Conservation (phyloP, 2,113 vertebrate genomes). For the Centrocercus urophasianus region DNA sequence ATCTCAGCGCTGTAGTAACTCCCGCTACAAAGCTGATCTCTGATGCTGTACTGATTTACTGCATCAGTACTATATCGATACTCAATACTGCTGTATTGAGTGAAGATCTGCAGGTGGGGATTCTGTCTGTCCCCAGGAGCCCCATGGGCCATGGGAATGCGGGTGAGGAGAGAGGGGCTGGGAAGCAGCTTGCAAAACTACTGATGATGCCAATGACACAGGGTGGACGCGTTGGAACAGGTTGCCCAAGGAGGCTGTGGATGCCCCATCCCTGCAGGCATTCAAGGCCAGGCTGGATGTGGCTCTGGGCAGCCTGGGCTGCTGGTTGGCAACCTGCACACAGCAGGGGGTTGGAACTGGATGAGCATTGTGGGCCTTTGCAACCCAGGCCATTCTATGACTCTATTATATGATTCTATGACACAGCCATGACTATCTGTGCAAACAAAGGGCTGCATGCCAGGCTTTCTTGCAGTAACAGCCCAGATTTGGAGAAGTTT, state of each 20-base stretch:
- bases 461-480: neutral
- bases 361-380: too few species aligned
- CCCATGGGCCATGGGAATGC: accelerated
- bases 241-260: too few species aligned
- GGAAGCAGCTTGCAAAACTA: neutral
- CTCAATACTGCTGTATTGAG: neutral
- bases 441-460: neutral
- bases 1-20: neutral
- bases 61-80: too few species aligned
- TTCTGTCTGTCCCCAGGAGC: neutral
- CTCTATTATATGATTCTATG: too few species aligned
- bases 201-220: neutral
- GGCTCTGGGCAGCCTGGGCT: too few species aligned
- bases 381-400: too few species aligned
- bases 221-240: too few species aligned
- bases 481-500: neutral
- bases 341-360: too few species aligned
- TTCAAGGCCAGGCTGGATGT: too few species aligned
- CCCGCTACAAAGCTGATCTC: neutral
- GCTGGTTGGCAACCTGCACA: too few species aligned
- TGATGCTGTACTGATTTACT: neutral
- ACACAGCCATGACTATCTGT: neutral
- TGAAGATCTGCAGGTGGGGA: neutral
- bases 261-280: too few species aligned
- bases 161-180: neutral